Percentiles rank a stretch among this genome's conserved stretches.
Evolutionary conservation across 2,113 vertebrate genomes (phyloP).

Genomic region (Leucosticte australis): DNA sequence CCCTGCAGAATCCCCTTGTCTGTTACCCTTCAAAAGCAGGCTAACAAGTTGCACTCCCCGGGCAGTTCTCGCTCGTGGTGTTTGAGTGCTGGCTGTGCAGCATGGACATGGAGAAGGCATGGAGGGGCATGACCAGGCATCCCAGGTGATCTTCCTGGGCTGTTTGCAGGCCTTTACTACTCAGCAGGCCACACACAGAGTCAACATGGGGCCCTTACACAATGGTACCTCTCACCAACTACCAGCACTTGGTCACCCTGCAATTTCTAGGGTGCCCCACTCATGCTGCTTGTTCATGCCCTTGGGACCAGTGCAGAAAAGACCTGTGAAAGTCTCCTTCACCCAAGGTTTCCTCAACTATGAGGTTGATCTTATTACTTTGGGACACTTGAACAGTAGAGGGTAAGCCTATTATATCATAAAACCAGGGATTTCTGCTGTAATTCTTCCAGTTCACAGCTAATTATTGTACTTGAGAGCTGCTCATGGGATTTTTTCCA

Average conservation of each 20-base stretch:
- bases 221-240: background rate
- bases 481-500: background rate
- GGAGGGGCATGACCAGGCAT: rapidly evolving
- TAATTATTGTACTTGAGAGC: constrained; percentile 4
- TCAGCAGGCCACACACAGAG: background rate
- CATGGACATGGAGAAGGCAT: rapidly evolving
- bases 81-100: rapidly evolving
- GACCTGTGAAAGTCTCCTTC: background rate
- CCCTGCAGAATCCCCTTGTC: background rate
- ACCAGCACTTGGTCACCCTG: background rate
- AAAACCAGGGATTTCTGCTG: background rate
- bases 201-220: background rate
- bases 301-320: background rate
- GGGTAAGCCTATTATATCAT: background rate
- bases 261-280: background rate
- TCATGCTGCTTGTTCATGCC: background rate
- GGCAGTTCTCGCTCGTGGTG: rapidly evolving
- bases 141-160: background rate
- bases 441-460: background rate
- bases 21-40: background rate
- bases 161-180: background rate
- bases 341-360: background rate
- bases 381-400: background rate
- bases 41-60: background rate
- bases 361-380: background rate